Percentiles rank a stretch among this genome's conserved stretches.
Conservation (phyloP, 2,113 vertebrate genomes). For the Grammomys surdaster region DNA sequence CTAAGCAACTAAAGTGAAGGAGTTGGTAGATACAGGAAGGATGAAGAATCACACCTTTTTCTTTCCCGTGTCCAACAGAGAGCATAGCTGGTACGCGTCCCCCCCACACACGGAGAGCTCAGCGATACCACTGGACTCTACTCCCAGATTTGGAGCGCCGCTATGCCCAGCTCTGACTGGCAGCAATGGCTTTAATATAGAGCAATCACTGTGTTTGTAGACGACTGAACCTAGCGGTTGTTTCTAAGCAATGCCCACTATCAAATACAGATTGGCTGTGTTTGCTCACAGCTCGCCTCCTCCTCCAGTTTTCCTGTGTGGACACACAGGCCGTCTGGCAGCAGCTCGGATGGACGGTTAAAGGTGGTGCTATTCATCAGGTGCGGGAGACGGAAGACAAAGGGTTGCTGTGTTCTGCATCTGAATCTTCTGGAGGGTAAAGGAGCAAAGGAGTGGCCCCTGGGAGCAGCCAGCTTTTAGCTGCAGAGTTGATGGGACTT, state of each 20-base stretch:
- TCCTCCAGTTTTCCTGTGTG: slow-evolving; percentile 42
- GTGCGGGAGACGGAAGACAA: background rate
- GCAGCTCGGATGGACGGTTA: background rate
- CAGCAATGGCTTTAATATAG: slow-evolving; percentile 56
- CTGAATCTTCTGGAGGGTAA: background rate
- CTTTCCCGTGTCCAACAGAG: background rate
- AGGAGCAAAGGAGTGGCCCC: background rate
- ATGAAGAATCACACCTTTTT: background rate
- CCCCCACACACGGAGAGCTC: background rate
- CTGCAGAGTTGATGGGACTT: background rate
- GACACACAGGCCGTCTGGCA: slow-evolving; percentile 30
- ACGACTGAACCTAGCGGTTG: slow-evolving; percentile 65
- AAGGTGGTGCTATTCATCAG: slow-evolving; percentile 15
- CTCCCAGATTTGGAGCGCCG: background rate
- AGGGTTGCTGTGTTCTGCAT: background rate
- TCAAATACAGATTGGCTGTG: slow-evolving; percentile 63
- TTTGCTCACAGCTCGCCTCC: slow-evolving; percentile 53
- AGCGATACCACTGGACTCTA: too few species aligned
- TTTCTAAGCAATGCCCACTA: slow-evolving; percentile 65
- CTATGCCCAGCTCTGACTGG: background rate
- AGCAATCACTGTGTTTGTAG: slow-evolving; percentile 58
- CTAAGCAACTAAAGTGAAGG: background rate
- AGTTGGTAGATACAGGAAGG: background rate
- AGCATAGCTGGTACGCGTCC: background rate
- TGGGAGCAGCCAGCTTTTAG: background rate